These are phyloP conservation scores for Apodemia zela DNA, from an alignment of 2,888 invertebrate species.

Conservation along the genomic window DNA sequence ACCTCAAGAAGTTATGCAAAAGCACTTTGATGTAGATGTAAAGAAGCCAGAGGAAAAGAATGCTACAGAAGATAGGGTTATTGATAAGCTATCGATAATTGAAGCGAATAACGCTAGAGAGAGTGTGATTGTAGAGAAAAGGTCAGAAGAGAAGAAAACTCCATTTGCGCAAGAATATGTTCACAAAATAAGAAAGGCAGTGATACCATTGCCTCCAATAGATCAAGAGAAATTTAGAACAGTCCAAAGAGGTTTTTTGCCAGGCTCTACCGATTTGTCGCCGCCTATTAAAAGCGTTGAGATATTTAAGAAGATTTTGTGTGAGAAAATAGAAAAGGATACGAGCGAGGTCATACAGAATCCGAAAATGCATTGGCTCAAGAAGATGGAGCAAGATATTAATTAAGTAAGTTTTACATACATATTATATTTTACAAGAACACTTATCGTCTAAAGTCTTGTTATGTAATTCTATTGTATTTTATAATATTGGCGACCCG, in stretches of 20 bases:
- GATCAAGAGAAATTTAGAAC: conserved; percentile 60
- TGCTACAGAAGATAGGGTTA: conserved; percentile 23
- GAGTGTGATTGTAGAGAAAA: conserved; percentile 69
- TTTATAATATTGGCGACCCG: too few species aligned
- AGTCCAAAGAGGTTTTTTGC: conserved; percentile 32
- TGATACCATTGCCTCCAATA: conserved; percentile 61
- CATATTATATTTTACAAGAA: too few species aligned
- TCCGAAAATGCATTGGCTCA: conserved; percentile 57
- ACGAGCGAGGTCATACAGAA: conserved; percentile 44
- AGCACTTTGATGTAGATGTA: conserved; percentile 42
- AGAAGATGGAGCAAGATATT: conserved; percentile 55
- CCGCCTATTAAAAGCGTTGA: conserved; percentile 62
- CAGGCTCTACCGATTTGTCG: conserved; percentile 35
- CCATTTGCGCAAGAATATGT: conserved; percentile 50
- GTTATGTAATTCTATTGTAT: too few species aligned
- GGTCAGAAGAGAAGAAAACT: conserved; percentile 39
- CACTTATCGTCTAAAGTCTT: too few species aligned
- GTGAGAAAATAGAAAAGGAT: conserved; percentile 47
- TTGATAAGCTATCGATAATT: conserved; percentile 63
- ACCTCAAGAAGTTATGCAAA: conserved; percentile 55
- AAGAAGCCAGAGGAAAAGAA: conserved; percentile 4
- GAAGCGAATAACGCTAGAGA: conserved; percentile 69
- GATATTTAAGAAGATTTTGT: conserved; percentile 68
- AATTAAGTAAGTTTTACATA: conserved; percentile 44
- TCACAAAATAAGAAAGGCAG: conserved; percentile 69